Conservation (phyloP, 2,888 invertebrate genomes). For the Tanaodytes sp. region DNA sequence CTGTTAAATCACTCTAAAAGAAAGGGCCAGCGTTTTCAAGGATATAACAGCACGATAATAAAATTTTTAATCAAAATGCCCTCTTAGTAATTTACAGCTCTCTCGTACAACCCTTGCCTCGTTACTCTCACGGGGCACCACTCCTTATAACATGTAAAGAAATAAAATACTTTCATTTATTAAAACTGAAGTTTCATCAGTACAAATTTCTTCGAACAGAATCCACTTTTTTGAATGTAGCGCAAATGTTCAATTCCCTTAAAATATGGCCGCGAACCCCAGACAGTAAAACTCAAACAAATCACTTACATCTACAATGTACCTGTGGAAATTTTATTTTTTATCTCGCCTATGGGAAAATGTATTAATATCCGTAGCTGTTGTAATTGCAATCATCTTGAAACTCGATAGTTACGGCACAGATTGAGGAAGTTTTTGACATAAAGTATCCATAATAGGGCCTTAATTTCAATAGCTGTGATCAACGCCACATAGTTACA, state of each 20-base stretch:
- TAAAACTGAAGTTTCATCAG: neutral
- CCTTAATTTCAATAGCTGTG: slow-evolving; percentile 46
- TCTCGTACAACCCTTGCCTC: slow-evolving; percentile 64
- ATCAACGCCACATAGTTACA: slow-evolving; percentile 42
- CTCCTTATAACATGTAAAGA: slow-evolving; percentile 8
- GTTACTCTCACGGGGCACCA: slow-evolving; percentile 27
- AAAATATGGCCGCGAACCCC: too few relatives aligned
- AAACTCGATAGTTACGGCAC: slow-evolving; percentile 1
- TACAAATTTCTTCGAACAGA: neutral
- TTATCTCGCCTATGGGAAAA: slow-evolving; percentile 7
- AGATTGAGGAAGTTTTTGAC: slow-evolving; percentile 36
- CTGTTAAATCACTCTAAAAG: slow-evolving; percentile 66
- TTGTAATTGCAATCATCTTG: slow-evolving; percentile 14
- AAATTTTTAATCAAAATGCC: slow-evolving; percentile 74
- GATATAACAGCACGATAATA: slow-evolving; percentile 67
- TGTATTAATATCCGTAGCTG: slow-evolving; percentile 10
- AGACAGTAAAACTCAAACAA: too few relatives aligned
- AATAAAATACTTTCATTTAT: slow-evolving; percentile 22
- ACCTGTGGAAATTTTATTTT: too few relatives aligned
- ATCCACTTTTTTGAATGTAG: too few relatives aligned
- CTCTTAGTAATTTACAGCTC: slow-evolving; percentile 72
- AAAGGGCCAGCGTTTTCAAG: slow-evolving; percentile 41
- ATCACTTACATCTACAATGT: too few relatives aligned
- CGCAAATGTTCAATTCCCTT: too few relatives aligned
- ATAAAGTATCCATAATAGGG: slow-evolving; percentile 42